A percentile compares a stretch with the other conserved stretches of the same genome.
These are phyloP conservation scores for Phaethornis superciliosus DNA, from an alignment of 2,113 vertebrate species.

Conservation along the genomic window DNA sequence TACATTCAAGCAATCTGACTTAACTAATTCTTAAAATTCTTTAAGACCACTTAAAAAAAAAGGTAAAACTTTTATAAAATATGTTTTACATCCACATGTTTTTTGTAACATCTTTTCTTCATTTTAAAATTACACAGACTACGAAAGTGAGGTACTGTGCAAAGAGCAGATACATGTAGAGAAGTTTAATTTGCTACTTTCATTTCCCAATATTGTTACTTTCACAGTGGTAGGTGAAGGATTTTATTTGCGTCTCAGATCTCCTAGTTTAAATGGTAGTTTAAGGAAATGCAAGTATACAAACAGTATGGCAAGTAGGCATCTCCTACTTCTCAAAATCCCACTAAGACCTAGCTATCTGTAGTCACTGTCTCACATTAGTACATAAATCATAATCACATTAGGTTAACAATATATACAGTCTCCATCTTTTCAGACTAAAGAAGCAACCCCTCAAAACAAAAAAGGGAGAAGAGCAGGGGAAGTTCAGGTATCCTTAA, in stretches of 20 bases:
- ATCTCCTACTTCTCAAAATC: not conserved
- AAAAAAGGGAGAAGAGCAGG: not conserved
- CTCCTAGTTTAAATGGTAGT: not conserved
- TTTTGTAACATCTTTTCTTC: not conserved
- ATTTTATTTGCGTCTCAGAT: not conserved
- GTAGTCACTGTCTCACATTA: not conserved
- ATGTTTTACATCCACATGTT: not conserved
- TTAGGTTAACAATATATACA: not conserved
- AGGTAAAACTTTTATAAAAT: not conserved
- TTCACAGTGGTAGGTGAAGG: not conserved
- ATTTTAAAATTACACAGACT: not conserved
- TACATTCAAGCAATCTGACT: not conserved
- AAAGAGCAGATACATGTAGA: not conserved
- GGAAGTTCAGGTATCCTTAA: not conserved
- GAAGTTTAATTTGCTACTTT: not conserved
- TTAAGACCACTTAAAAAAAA: not conserved
- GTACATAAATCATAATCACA: not conserved
- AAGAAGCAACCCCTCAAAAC: not conserved
- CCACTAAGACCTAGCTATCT: not conserved
- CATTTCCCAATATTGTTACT: not conserved
- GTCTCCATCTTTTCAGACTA: not conserved
- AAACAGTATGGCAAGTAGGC: not conserved
- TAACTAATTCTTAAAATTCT: not conserved
- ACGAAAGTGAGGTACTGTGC: not conserved
- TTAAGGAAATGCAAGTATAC: not conserved